Conservation (phyloP, 2,888 invertebrate genomes). For the Chymomyza procnemis region DNA sequence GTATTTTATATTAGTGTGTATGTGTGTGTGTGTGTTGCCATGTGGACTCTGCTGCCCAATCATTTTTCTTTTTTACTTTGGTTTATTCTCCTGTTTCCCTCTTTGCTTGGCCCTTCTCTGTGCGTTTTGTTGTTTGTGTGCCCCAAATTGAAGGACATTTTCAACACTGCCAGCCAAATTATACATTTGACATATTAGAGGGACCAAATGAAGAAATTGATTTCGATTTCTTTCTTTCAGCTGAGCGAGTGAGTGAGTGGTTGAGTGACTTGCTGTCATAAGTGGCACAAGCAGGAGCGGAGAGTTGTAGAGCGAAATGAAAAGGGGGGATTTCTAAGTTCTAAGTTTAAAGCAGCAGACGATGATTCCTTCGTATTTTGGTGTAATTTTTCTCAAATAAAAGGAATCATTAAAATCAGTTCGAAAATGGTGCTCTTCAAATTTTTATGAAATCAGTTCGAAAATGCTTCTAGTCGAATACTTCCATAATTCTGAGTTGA, state of each 20-base stretch:
- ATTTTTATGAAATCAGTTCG: too few species aligned
- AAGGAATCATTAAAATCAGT: too few species aligned
- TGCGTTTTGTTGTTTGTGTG: background rate
- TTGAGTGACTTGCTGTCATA: background rate
- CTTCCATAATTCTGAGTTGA: too few species aligned
- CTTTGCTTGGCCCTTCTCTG: constrained; percentile 39
- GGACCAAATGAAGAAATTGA: constrained; percentile 65
- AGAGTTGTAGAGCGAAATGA: too few species aligned
- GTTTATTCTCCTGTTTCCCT: constrained; percentile 26
- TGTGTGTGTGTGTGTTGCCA: background rate
- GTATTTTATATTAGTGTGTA: background rate
- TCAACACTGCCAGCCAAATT: constrained; percentile 38
- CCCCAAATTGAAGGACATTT: constrained; percentile 23
- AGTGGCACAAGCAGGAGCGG: background rate
- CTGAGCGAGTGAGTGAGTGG: background rate
- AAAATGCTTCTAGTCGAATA: too few species aligned
- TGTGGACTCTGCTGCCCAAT: constrained; percentile 16
- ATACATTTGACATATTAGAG: constrained; percentile 68
- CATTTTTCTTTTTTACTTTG: constrained; percentile 18
- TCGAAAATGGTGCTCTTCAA: too few species aligned
- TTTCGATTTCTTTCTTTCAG: constrained; percentile 46
- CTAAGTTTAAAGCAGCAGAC: too few species aligned
- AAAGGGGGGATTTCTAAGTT: too few species aligned
- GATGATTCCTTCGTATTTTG: too few species aligned
- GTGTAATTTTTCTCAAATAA: too few species aligned